Evolutionary conservation across 2,797 vertebrate species (phyloP).

Genomic region (Anolis apletophallus): DNA sequence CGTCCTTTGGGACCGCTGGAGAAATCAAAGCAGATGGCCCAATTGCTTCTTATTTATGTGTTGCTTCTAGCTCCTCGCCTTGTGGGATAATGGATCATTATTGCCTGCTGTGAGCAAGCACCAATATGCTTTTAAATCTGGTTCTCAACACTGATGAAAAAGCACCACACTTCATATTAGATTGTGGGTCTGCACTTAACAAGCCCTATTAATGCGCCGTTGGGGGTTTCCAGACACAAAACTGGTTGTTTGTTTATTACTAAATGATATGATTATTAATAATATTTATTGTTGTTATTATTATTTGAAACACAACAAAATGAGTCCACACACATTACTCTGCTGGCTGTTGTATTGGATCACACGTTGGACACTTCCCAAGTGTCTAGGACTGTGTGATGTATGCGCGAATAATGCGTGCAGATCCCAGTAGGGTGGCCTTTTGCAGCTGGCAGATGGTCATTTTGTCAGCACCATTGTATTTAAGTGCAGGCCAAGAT

Average conservation of each 20-base stretch:
- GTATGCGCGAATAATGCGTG: too few relatives aligned
- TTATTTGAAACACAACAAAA: too few relatives aligned
- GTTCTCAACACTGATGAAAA: constrained; percentile 85
- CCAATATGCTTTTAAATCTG: constrained; percentile 99
- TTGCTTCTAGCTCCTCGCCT: constrained; percentile 86
- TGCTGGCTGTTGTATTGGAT: too few relatives aligned
- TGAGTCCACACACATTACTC: too few relatives aligned
- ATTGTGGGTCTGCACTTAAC: constrained; percentile 86
- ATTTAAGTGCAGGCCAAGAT: too few relatives aligned
- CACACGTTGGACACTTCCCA: too few relatives aligned
- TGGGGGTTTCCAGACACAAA: constrained; percentile 53
- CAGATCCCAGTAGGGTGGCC: too few relatives aligned
- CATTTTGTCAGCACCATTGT: too few relatives aligned
- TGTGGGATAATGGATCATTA: constrained; percentile 98
- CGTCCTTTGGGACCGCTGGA: constrained; percentile 89
- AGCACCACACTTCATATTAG: constrained; percentile 89
- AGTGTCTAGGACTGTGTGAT: too few relatives aligned
- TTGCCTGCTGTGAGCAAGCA: constrained; percentile 93
- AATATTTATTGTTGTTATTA: too few relatives aligned
- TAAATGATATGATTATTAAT: too few relatives aligned
- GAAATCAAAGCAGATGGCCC: constrained; percentile 99
- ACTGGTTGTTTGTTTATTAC: neutral
- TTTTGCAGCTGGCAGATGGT: too few relatives aligned
- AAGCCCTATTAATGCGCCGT: constrained; percentile 84
- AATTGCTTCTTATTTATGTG: constrained; percentile 98